phyloP scores from a whole-genome alignment of 2,113 vertebrate genomes.

The Rhabdornis inornatus region DNA sequence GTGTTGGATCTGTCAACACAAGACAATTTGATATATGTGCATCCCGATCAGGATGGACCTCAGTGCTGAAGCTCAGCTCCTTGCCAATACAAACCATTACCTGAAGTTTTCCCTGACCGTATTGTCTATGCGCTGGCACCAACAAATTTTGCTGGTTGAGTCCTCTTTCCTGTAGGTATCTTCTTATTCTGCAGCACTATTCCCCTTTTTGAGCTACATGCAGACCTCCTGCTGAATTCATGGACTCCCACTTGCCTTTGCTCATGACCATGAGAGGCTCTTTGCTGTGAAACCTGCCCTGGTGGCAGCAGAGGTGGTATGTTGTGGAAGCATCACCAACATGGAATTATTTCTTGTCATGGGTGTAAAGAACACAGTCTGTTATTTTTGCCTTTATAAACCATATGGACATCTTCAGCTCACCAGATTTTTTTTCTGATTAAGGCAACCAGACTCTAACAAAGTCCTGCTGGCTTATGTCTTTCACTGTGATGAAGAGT shows the following conservation, averaged over 20 bases:
- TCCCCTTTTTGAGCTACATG: background rate
- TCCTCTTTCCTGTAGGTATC: background rate
- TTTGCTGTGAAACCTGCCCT: background rate
- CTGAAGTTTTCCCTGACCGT: background rate
- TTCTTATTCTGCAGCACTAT: background rate
- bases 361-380: background rate
- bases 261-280: background rate
- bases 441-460: background rate
- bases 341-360: background rate
- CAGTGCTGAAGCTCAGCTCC: background rate
- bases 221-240: background rate
- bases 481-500: background rate
- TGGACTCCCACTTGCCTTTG: fast-evolving
- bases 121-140: background rate
- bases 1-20: background rate
- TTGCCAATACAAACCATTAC: background rate
- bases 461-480: conserved; percentile 3
- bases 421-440: conserved; percentile 20
- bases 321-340: background rate
- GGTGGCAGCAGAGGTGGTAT: background rate
- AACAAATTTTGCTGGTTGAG: fast-evolving
- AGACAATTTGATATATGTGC: background rate
- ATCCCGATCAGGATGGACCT: background rate
- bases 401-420: conserved; percentile 15
- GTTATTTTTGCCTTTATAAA: conserved; percentile 17